Conservation (phyloP, 2,113 vertebrate species). For the Sceloporus tristichus region DNA sequence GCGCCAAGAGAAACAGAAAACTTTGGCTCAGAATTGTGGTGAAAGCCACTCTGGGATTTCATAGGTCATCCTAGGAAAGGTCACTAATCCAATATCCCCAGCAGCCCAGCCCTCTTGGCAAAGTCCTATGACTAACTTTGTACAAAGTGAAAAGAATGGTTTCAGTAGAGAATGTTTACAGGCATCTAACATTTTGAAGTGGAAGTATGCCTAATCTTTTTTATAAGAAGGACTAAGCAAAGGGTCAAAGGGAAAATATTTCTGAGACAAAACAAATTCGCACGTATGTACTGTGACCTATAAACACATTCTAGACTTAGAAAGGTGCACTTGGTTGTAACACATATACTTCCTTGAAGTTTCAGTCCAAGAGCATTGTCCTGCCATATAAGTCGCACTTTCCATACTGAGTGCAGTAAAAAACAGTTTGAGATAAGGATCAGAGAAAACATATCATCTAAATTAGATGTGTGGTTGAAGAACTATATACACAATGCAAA, state of each 20-base stretch:
- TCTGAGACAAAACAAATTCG: background rate
- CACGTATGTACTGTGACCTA: background rate
- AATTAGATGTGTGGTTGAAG: background rate
- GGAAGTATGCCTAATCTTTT: background rate
- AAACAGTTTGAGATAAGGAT: background rate
- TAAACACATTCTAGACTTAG: background rate
- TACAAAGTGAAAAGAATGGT: background rate
- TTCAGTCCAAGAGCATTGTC: too few relatives aligned
- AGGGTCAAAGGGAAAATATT: background rate
- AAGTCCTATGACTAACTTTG: background rate
- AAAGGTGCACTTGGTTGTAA: background rate
- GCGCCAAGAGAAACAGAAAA: constrained; percentile 36
- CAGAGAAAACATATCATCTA: background rate
- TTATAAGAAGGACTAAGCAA: constrained; percentile 1
- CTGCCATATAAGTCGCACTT: too few relatives aligned
- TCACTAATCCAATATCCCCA: background rate
- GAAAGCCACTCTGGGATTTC: constrained; percentile 16
- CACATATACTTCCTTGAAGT: too few relatives aligned
- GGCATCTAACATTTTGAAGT: background rate
- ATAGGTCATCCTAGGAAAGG: constrained; percentile 12
- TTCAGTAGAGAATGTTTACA: background rate
- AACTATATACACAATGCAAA: background rate
- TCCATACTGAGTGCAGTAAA: background rate
- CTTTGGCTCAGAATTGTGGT: background rate
- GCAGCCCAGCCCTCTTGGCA: constrained; percentile 2